Evolutionary conservation across 2,113 vertebrate species (phyloP).

Genomic region (Phodopus roborovskii): DNA sequence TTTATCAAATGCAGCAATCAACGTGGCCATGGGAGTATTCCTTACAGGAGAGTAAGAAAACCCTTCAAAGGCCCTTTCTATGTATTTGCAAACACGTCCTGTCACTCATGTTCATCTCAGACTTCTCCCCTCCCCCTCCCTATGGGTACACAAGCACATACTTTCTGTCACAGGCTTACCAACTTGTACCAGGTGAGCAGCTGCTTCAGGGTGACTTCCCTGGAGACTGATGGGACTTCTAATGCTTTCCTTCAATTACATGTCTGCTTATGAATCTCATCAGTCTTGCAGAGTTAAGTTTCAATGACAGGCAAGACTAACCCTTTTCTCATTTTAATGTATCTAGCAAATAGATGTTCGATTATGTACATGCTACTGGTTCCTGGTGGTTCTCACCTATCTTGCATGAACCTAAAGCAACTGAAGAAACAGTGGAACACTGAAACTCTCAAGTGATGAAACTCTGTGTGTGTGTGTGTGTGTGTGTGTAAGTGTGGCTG

Average conservation of each 20-base stretch:
- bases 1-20: slow-evolving; percentile 16
- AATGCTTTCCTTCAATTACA: slow-evolving; percentile 50
- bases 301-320: slow-evolving; percentile 64
- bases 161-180: neutral
- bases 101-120: neutral
- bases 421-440: neutral
- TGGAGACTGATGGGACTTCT: neutral
- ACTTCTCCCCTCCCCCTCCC: accelerated
- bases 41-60: neutral
- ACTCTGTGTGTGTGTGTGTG: too few species aligned
- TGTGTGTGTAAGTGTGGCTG: neutral
- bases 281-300: slow-evolving; percentile 53
- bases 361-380: slow-evolving; percentile 37
- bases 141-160: accelerated
- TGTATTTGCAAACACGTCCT: neutral
- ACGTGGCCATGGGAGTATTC: neutral
- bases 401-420: slow-evolving; percentile 8
- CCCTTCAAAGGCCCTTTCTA: neutral
- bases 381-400: neutral
- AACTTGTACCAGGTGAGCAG: neutral
- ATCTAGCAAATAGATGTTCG: neutral
- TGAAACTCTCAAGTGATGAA: slow-evolving; percentile 36
- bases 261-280: slow-evolving; percentile 60
- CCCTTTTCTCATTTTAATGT: slow-evolving; percentile 57
- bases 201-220: neutral